These are phyloP conservation scores for Brotula barbata DNA, from an alignment of 2,797 vertebrate species.

Conservation along the genomic window DNA sequence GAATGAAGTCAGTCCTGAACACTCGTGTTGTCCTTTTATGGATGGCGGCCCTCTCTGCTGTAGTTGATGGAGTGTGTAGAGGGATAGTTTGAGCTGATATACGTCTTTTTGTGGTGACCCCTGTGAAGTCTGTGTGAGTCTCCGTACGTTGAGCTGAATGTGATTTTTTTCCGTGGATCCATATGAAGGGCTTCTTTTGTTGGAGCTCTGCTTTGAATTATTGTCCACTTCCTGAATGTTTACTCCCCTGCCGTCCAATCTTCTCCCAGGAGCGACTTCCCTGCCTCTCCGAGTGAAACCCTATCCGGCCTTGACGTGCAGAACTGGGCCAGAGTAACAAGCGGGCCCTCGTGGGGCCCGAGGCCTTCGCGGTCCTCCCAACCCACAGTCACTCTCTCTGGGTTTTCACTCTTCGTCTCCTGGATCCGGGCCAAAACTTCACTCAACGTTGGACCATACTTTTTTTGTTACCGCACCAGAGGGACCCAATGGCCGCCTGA, in stretches of 20 bases:
- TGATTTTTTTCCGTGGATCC: conserved; percentile 52
- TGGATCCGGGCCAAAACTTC: conserved; percentile 58
- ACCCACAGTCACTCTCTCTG: conserved; percentile 35
- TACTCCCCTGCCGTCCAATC: conserved; percentile 51
- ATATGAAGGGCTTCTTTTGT: conserved; percentile 54
- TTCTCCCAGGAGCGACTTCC: conserved; percentile 45
- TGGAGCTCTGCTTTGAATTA: conserved; percentile 76
- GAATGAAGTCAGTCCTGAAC: too few species aligned
- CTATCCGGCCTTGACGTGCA: conserved; percentile 64
- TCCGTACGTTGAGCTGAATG: conserved; percentile 20
- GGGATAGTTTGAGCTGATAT: not conserved
- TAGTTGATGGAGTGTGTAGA: not conserved
- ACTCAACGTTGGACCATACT: conserved; percentile 34
- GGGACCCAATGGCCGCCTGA: conserved; percentile 31
- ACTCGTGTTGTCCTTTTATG: not conserved
- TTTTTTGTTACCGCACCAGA: conserved; percentile 16
- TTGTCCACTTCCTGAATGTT: conserved; percentile 71
- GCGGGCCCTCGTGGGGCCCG: conserved; percentile 43
- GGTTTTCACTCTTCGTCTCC: conserved; percentile 19
- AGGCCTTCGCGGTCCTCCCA: conserved; percentile 33
- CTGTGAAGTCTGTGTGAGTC: not conserved
- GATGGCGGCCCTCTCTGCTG: not conserved
- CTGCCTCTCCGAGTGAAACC: conserved; percentile 62
- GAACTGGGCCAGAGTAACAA: conserved; percentile 58
- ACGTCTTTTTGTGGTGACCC: not conserved